These are phyloP conservation scores for Oscheius sp. DNA, from an alignment of 2,888 invertebrate species.

Conservation along the genomic window DNA sequence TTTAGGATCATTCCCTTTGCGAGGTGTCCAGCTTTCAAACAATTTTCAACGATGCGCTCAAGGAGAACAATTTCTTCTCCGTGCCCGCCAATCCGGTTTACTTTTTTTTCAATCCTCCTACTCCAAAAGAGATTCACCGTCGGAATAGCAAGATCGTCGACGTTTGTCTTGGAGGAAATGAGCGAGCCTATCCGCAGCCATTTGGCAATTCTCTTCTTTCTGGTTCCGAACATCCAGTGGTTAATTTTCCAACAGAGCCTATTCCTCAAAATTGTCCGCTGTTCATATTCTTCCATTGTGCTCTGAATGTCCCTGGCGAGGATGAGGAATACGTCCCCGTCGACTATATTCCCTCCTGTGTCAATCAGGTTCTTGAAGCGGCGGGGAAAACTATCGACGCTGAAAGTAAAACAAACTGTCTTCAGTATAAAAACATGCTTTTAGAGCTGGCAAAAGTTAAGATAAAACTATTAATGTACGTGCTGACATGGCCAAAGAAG, in stretches of 20 bases:
- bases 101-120: conserved; percentile 37
- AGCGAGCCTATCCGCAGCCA: neutral
- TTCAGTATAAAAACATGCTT: neutral
- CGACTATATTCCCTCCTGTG: conserved; percentile 50
- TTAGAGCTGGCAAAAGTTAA: conserved; percentile 39
- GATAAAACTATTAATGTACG: conserved; percentile 54
- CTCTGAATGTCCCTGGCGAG: conserved; percentile 40
- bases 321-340: conserved; percentile 48
- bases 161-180: conserved; percentile 37
- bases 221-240: too few species aligned
- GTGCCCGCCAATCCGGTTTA: conserved; percentile 41
- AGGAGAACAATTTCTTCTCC: conserved; percentile 35
- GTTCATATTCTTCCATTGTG: conserved; percentile 56
- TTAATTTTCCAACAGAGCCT: too few species aligned
- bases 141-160: conserved; percentile 15
- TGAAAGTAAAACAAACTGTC: neutral
- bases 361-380: conserved; percentile 44
- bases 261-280: conserved; percentile 39
- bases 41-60: conserved; percentile 43
- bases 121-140: neutral
- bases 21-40: conserved; percentile 42
- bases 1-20: conserved; percentile 36
- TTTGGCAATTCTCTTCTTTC: too few species aligned
- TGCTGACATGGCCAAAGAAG: conserved; percentile 50
- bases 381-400: neutral